phyloP scores from a whole-genome alignment of 1,140 invertebrate species.

The Choristoneura fumiferana region DNA sequence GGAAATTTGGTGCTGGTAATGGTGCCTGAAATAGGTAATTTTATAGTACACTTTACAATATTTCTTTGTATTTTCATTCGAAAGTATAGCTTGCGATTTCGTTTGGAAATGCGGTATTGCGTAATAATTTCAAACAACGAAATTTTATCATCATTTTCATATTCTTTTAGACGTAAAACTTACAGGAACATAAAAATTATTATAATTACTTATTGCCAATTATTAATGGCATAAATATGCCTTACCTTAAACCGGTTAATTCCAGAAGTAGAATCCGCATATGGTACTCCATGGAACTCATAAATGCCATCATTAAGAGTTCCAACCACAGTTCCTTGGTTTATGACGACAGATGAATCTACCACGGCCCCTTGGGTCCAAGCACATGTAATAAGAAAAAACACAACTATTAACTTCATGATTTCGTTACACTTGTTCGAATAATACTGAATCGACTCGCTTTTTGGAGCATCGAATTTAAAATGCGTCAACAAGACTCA shows the following conservation, averaged over 20 bases:
- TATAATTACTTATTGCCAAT: too few relatives aligned
- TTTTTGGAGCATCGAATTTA: neutral
- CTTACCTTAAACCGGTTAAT: slow-evolving; percentile 58
- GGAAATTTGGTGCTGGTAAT: slow-evolving; percentile 45
- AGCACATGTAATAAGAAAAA: slow-evolving; percentile 23
- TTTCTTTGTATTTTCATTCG: too few relatives aligned
- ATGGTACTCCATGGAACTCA: slow-evolving; percentile 62
- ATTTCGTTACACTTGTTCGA: neutral
- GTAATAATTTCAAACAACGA: too few relatives aligned
- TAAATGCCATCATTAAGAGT: slow-evolving; percentile 37
- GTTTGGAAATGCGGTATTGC: too few relatives aligned
- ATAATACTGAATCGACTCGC: neutral
- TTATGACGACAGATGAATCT: slow-evolving; percentile 39
- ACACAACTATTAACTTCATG: slow-evolving; percentile 23
- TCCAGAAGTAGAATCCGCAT: slow-evolving; percentile 59
- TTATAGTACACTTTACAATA: too few relatives aligned
- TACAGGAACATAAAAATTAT: too few relatives aligned
- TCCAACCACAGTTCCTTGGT: slow-evolving; percentile 53
- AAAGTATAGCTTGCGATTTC: too few relatives aligned
- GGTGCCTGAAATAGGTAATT: slow-evolving; percentile 61
- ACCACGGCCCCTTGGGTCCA: slow-evolving; percentile 25
- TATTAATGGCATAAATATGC: neutral
- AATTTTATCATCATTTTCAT: too few relatives aligned
- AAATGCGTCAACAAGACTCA: slow-evolving; percentile 12
- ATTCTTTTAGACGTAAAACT: too few relatives aligned